A percentile compares a stretch with the other conserved stretches of the same genome.
These are phyloP conservation scores for Pseudorhiza aurosa DNA, from an alignment of 30 jellyfish, hydroid and myxozoan species.

Conservation along the genomic window DNA sequence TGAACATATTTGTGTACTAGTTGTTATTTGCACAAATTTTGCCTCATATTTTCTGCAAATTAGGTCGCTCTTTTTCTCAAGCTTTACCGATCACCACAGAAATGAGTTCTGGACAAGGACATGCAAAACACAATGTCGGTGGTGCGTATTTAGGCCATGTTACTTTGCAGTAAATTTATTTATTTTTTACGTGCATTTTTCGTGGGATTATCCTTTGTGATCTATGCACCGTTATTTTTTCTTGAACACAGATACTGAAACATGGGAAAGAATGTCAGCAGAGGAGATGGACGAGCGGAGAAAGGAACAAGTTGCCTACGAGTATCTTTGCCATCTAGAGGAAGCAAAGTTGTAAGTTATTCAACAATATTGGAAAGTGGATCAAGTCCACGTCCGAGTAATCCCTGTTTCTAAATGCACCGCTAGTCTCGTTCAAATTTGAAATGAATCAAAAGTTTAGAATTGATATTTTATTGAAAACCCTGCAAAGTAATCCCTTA, in stretches of 20 bases:
- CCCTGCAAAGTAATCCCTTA: no score
- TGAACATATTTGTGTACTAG: not conserved
- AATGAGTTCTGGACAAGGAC: conserved; percentile 45
- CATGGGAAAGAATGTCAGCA: conserved; percentile 92
- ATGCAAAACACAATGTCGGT: conserved; percentile 56
- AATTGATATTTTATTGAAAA: no score
- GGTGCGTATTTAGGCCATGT: conserved; percentile 44
- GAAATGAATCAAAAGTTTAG: no score
- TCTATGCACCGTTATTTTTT: not conserved
- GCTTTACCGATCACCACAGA: not conserved
- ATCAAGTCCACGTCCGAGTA: not conserved
- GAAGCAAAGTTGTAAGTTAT: conserved; percentile 94
- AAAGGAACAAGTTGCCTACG: conserved; percentile 97
- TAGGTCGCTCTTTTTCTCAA: not conserved
- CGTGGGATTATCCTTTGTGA: not conserved
- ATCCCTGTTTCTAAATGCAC: no score
- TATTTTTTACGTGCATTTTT: not conserved
- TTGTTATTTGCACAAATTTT: no score
- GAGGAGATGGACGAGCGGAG: conserved; percentile 98
- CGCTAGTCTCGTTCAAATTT: no score
- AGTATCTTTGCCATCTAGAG: conserved; percentile 98
- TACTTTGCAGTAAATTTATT: not conserved
- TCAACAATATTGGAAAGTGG: not conserved
- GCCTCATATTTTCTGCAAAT: not conserved
- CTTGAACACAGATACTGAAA: conserved; percentile 71